Base-by-base conservation (phyloP, 1,140 invertebrate species). In the Oryctes rhinoceros region DNA sequence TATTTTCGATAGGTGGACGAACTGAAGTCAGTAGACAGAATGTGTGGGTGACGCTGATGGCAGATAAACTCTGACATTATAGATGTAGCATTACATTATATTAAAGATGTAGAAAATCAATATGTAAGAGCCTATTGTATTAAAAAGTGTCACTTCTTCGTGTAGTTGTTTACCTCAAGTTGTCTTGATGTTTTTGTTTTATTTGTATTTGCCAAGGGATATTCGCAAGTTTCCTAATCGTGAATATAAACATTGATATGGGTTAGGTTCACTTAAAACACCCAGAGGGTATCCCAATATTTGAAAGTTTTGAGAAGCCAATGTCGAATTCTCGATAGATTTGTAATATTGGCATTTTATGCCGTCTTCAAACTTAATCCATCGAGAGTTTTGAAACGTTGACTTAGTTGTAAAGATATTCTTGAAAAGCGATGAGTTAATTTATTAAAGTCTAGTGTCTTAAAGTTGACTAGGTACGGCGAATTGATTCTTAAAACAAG, bases 321-420 rank as follows among this genome's bases (percentile, higher is more conserved):
- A 59, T 59, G 20, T 59, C n/a, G 15, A 59, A 59, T 18, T 59
- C 53, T 59, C 53, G 1, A 18, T 18, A 7, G 53, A 59, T 18
- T n/a, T 59, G n/a, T 59, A 13, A 59, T 59, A 59, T 59, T 59
- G 53, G 18, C 53, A 59, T 59, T 59, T 59, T 59, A n/a, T n/a
- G 18, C 15, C n/a, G n/a, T n/a, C 53, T 59, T 18, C 53, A 59
- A 59, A 18, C 53, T 59, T 59, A 59, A 59, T 59, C 18, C 18
- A 18, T 59, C 53, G 15, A 59, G 53, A n/a, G n/a, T n/a, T 2
- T 59, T 59, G 5, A 59, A 59, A 59, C n/a, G n/a, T 18, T 15
- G 49, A 53, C 10, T 7, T 7, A 59, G 15, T 59, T 59, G 18
- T 59, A 59, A n/a, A 15, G 3, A 3, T 44, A 44, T 18, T 15